Conservation (phyloP, 1,140 invertebrate species). For the Sinonovacula constricta region DNA sequence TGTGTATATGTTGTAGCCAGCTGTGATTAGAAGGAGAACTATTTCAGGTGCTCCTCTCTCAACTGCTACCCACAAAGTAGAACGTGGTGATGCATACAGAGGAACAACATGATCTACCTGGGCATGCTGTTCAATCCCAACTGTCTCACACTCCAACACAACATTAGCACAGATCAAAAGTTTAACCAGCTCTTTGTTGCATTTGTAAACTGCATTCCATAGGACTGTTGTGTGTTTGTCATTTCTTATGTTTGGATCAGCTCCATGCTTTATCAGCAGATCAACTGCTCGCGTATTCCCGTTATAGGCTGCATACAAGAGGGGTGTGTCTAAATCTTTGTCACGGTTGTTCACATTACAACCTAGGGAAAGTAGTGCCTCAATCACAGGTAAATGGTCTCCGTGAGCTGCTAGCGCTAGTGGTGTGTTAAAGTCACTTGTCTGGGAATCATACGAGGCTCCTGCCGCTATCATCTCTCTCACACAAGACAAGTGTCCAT, state of each 20-base stretch:
- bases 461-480: conserved; percentile 56
- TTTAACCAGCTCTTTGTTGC: conserved; percentile 58
- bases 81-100: conserved; percentile 54
- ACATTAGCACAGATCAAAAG: conserved; percentile 67
- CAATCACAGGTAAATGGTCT: conserved; percentile 51
- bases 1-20: conserved; percentile 63
- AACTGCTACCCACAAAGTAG: conserved; percentile 67
- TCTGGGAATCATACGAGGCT: conserved; percentile 58
- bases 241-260: conserved; percentile 64
- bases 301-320: conserved; percentile 72
- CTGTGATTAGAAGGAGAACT: conserved; percentile 54
- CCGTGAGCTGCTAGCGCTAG: conserved; percentile 69
- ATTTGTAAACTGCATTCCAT: conserved; percentile 71
- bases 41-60: conserved; percentile 50
- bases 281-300: conserved; percentile 58
- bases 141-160: conserved; percentile 55
- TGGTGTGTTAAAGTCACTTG: conserved; percentile 67
- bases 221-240: conserved; percentile 62
- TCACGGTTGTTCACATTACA: conserved; percentile 72
- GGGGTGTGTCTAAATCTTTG: conserved; percentile 68
- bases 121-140: conserved; percentile 67
- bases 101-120: conserved; percentile 53
- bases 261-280: conserved; percentile 64
- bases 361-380: conserved; percentile 63
- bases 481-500: conserved; percentile 60